Evolutionary conservation across 35 echinoderm and acorn worm species (phyloP), one percentile per base, ranked within the genome.

Genomic region (Patiria miniata): DNA sequence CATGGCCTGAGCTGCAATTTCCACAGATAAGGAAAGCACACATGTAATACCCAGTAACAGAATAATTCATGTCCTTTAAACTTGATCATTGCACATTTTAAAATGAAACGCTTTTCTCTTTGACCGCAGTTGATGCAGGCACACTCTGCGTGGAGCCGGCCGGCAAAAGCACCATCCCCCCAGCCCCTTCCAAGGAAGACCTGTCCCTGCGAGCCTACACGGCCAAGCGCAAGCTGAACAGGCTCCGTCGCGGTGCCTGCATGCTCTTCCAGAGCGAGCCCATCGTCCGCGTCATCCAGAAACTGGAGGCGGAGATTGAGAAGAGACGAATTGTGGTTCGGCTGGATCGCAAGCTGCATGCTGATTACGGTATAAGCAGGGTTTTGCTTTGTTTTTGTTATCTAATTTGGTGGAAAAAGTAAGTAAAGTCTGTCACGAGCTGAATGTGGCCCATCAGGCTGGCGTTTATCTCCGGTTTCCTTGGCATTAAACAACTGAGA

Each of bases 201-300:
- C 73, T 99, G 14, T 99, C 96, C 10, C 82, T 99, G 54, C 84
- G 89, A 47, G 92, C 96, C 30, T 99, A 99, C 96, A 90, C 96
- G 0, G 96, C 96, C 61, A 86, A 77, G 50, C 85, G 96, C 18
- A 60, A 83, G 19, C 83, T 99, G 50, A 92, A 92, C 80, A 81
- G 87, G 1, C 89, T 99, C 0, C 55, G 96, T 26, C 55, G 92
- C 6, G 86, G 81, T 29, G 93, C 96, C 47, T 99, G 96, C 68
- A 57, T 89, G 38, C 86, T 99, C 47, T 99, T 99, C 86, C 92
- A 99, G 78, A 99, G 96, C 61, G 96, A 99, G 79, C 96, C 92
- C 0, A 81, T 94, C 30, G 82, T 97, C 30, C 69, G 89, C 37
- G 96, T 99, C 58, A 85, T 99, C 37, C 86, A 95, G 79, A 89